Base-by-base conservation (phyloP, 2,797 vertebrate genomes). In the Toxotes lorentzi region DNA sequence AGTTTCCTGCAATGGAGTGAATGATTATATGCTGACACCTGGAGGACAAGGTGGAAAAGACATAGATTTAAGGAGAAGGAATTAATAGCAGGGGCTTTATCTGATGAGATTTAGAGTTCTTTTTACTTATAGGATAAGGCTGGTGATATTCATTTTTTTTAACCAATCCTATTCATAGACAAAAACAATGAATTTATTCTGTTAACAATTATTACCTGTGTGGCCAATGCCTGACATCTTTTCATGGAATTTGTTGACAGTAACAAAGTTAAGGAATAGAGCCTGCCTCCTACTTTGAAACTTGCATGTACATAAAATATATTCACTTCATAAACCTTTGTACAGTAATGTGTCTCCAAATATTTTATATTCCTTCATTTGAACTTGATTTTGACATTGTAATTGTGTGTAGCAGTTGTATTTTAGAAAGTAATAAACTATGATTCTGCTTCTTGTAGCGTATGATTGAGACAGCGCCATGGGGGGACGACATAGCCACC, bases 381-480 rank as follows among this genome's bases (percentile, higher is more conserved):
- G 12, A 38, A 16, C 17, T 50, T 21, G 11, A 48, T 40, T 54
- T 61, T 50, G 3, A 11, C 0, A 3, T 17, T 65, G 7, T 13
- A 21, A 45, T 59, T 65, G 5, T 70, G 17, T 64, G 23, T 4
- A 7, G n/a, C 2, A 45, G 8, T 54, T 45, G 0, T 7, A 64
- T 71, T 70, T 13, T 43, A 34, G 16, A 53, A 58, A 12, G 0
- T 34, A 62, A 35, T 65, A 1, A 76, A 14, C 21, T 57, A 35
- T 54, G 8, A 58, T 45, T 81, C 41, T 89, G 50, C 12, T 38
- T 38, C 45, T 38, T 67, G 9, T 72, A 99, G 98, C 95, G 95
- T 38, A 95, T 98, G 86, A 96, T 99, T 89, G 97, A 99, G 82
- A 89, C 92, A 0, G 86, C 96, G 53, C 92, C 94, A 8, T 99